Conservation (phyloP, 1,140 invertebrate species). For the Cherax destructor region DNA sequence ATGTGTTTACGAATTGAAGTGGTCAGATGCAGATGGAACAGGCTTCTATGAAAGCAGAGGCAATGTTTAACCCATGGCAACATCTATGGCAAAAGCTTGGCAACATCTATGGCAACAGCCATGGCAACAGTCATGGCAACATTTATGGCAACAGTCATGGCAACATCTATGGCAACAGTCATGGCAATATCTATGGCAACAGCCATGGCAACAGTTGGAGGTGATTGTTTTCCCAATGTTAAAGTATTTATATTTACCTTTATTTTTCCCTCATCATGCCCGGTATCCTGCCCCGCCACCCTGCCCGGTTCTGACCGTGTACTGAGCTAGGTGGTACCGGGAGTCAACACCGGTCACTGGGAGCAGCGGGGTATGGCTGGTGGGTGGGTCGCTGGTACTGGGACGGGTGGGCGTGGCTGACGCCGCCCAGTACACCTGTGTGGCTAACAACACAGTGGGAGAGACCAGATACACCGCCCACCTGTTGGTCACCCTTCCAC, state of each 20-base stretch:
- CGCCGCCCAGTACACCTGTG: conserved; percentile 86
- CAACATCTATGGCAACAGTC: no score
- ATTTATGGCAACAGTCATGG: no score
- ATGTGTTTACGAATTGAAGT: neutral
- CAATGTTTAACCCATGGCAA: no score
- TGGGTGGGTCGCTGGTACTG: conserved; percentile 70
- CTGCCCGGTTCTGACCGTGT: neutral
- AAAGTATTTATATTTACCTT: no score
- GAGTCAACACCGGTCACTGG: conserved; percentile 49
- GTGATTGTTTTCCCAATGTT: neutral
- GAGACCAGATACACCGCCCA: conserved; percentile 88
- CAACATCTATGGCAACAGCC: no score
- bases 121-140: neutral
- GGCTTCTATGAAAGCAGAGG: no score
- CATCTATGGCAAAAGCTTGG: no score
- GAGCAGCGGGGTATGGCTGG: conserved; percentile 67
- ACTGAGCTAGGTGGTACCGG: conserved; percentile 38
- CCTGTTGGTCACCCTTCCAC: conserved; percentile 77
- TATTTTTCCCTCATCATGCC: no score
- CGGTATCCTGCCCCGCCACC: no score
- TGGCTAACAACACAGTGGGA: conserved; percentile 83
- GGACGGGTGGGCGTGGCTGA: conserved; percentile 74
- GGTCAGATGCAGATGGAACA: no score
- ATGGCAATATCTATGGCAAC: neutral
- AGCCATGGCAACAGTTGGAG: no score